Base-by-base conservation (phyloP, 2,113 vertebrate species). In the Labeo rohita region DNA sequence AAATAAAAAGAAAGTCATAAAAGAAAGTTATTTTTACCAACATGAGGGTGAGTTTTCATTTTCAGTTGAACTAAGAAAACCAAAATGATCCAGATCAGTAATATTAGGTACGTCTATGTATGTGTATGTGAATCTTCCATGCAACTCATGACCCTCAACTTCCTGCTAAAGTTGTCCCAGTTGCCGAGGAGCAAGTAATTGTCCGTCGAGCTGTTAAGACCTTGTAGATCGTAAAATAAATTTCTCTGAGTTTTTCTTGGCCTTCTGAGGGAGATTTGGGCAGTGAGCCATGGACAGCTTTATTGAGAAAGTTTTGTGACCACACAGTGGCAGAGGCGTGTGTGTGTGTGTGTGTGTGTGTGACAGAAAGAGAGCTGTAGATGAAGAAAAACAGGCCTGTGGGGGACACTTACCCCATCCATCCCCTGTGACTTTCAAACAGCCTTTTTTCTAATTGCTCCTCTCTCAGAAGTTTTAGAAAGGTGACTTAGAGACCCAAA, bases 221-320 rank as follows among this genome's bases (percentile, higher is more conserved):
- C 80, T 88, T 89, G 73, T 77, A 88, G 65, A 89, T 87, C 63
- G 61, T 88, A 74, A 89, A 89, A 50, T 21, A 89, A 85, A 92
- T 78, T 43, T 86, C 85, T 76, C 54, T 76, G 8, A 43, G 83
- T 39, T 87, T 84, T 87, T 85, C 80, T 63, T 65, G 12, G 84
- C 70, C 36, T 21, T 39, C 52, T 70, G 39, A 49, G 43, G 85
- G 85, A 78, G 90, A 88, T 88, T 85, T 84, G 87, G 83, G 89
- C 85, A 87, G 89, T 70, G 66, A 87, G 73, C 77, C 78, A 86
- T 89, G 87, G 89, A 92, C 89, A 89, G 86, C 88, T 92, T 88
- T 83, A 90, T 90, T 56, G 84, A 82, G 70, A 65, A n/a, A 43
- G 11, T 79, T 36, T 73, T 83, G 80, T 82, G 63, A 65, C 34